Conservation (phyloP, 2,888 invertebrate species). For the Rhagophthalmus giganteus region DNA sequence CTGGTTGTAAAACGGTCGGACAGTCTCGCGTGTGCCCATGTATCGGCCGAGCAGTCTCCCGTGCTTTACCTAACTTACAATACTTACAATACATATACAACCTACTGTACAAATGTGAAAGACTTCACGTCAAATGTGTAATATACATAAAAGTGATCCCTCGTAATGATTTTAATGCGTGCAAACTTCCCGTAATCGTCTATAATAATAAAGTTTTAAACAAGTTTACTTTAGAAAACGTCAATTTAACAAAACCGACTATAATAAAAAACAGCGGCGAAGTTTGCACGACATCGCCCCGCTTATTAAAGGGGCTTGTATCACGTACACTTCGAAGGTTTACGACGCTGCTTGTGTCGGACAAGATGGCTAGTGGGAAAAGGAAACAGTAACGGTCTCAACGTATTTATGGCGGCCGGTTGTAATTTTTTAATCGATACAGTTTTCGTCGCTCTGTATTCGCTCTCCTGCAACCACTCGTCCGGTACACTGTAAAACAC, state of each 20-base stretch:
- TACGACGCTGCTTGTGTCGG: conserved; percentile 53
- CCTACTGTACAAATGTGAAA: conserved; percentile 51
- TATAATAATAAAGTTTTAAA: conserved; percentile 3
- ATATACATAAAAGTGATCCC: conserved; percentile 39
- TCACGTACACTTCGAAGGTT: conserved; percentile 41
- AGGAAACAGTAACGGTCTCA: conserved; percentile 60
- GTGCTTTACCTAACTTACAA: conserved; percentile 42
- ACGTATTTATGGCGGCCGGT: conserved; percentile 57
- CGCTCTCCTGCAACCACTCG: conserved; percentile 81
- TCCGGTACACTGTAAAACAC: conserved; percentile 72
- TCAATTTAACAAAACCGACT: conserved; percentile 1
- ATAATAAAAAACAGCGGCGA: neutral
- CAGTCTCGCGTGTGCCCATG: conserved; percentile 39
- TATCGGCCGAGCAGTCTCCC: conserved; percentile 33
- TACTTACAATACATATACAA: conserved; percentile 51
- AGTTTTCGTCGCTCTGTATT: conserved; percentile 65
- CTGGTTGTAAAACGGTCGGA: conserved; percentile 35
- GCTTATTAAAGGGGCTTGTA: conserved; percentile 21
- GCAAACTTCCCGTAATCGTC: neutral
- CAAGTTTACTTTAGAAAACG: too few relatives aligned
- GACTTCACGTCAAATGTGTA: conserved; percentile 44
- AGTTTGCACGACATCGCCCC: conserved; percentile 3
- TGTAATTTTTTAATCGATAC: conserved; percentile 62
- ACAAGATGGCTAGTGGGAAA: conserved; percentile 37
- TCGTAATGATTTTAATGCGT: conserved; percentile 13